Percentiles rank a stretch among this genome's conserved stretches.
Evolutionary conservation across 1,140 invertebrate genomes (phyloP).

Genomic region (Platyscapa corneri): DNA sequence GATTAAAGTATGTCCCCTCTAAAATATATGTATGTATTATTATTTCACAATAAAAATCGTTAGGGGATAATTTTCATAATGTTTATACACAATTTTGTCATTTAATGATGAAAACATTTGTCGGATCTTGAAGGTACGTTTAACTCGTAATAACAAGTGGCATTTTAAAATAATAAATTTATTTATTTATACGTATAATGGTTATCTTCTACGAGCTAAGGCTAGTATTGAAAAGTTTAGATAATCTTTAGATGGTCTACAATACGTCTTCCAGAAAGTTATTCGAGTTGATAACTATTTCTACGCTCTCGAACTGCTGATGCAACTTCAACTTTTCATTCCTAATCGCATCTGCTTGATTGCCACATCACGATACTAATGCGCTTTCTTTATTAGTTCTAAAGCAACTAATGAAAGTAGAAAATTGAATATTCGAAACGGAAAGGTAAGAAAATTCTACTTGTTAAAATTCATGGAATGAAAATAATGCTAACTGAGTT

Average conservation of each 20-base stretch:
- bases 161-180: too few species aligned
- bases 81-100: too few species aligned
- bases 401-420: conserved; percentile 34
- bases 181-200: background rate
- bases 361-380: conserved; percentile 4
- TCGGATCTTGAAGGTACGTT: too few species aligned
- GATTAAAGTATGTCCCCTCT: too few species aligned
- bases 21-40: too few species aligned
- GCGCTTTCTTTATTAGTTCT: background rate
- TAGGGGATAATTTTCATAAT: too few species aligned
- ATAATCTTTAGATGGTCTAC: background rate
- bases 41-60: too few species aligned
- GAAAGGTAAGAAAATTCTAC: background rate
- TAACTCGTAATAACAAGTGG: too few species aligned
- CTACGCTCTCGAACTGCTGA: background rate
- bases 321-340: background rate
- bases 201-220: background rate
- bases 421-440: conserved; percentile 22
- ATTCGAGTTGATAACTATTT: conserved; percentile 8
- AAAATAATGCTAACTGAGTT: conserved; percentile 10
- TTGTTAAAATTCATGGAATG: conserved; percentile 44
- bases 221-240: background rate
- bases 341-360: conserved; percentile 36
- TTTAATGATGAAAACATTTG: too few species aligned
- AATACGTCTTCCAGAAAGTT: conserved; percentile 10